Conservation (phyloP, 2,797 vertebrate species). For the Dallia pectoralis region DNA sequence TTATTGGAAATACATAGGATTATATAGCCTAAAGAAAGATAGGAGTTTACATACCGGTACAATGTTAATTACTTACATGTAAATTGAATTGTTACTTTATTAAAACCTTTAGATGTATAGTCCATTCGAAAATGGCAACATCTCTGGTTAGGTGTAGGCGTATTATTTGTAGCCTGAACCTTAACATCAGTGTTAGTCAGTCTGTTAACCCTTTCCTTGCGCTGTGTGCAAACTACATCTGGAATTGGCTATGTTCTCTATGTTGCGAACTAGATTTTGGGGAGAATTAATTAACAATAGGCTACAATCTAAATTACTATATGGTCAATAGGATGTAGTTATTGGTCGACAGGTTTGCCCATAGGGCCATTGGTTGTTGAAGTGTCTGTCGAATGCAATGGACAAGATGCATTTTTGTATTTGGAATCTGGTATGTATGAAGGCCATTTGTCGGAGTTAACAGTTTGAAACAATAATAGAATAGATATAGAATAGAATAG, state of each 20-base stretch:
- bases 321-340: too few relatives aligned
- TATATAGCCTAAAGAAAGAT: slow-evolving; percentile 12
- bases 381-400: neutral
- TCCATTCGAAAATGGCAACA: too few relatives aligned
- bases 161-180: slow-evolving; percentile 71
- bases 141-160: slow-evolving; percentile 37
- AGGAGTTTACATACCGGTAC: too few relatives aligned
- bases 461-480: too few relatives aligned
- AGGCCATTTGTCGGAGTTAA: slow-evolving; percentile 56
- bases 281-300: too few relatives aligned
- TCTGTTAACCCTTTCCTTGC: slow-evolving; percentile 59
- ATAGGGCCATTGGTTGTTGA: slow-evolving; percentile 15
- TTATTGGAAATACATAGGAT: slow-evolving; percentile 25
- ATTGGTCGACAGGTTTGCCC: too few relatives aligned
- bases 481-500: too few relatives aligned
- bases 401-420: slow-evolving; percentile 27
- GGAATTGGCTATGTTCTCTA: neutral
- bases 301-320: too few relatives aligned
- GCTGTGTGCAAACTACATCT: slow-evolving; percentile 34
- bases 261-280: too few relatives aligned
- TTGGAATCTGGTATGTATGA: slow-evolving; percentile 51
- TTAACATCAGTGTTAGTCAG: slow-evolving; percentile 67
- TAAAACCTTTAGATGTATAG: too few relatives aligned
- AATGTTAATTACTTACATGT: neutral
- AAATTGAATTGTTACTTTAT: neutral